Conservation (phyloP, 2,888 invertebrate genomes). For the Adela reaumurella region DNA sequence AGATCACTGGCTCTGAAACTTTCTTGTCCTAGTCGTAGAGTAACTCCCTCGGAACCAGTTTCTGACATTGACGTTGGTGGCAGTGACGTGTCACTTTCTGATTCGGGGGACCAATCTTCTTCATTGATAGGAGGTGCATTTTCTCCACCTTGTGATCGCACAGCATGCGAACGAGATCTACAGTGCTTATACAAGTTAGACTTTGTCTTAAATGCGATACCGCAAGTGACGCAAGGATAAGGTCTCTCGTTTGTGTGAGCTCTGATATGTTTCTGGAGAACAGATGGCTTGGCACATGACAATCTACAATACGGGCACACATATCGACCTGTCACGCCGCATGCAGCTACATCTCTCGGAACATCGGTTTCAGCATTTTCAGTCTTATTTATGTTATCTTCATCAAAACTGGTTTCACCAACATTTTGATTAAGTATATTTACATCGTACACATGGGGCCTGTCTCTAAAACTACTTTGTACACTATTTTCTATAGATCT, state of each 20-base stretch:
- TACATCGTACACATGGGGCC: slow-evolving; percentile 45
- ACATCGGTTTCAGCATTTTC: slow-evolving; percentile 52
- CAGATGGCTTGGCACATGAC: slow-evolving; percentile 89
- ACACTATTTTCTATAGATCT: slow-evolving; percentile 40
- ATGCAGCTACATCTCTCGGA: slow-evolving; percentile 44
- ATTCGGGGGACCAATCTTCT: slow-evolving; percentile 55
- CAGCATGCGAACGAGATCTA: slow-evolving; percentile 69
- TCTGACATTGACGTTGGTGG: slow-evolving; percentile 38
- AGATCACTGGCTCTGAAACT: slow-evolving; percentile 34
- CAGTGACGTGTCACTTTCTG: slow-evolving; percentile 56
- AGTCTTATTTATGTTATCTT: slow-evolving; percentile 55
- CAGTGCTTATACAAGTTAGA: slow-evolving; percentile 91
- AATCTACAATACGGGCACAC: slow-evolving; percentile 86
- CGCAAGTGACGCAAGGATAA: slow-evolving; percentile 84
- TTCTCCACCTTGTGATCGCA: slow-evolving; percentile 62
- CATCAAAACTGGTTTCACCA: slow-evolving; percentile 53
- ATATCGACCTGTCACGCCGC: slow-evolving; percentile 62
- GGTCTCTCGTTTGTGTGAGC: slow-evolving; percentile 92
- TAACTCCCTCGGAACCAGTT: slow-evolving; percentile 40
- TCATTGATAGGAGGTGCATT: slow-evolving; percentile 49
- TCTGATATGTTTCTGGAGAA: slow-evolving; percentile 89
- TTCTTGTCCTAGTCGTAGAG: slow-evolving; percentile 32
- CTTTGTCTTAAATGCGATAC: slow-evolving; percentile 91
- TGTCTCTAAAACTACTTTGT: slow-evolving; percentile 53
- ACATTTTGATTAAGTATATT: slow-evolving; percentile 46